Evolutionary conservation across 2,888 invertebrate species (phyloP), one percentile per base, ranked within the genome.

Genomic region (Drosophila acutilabella): DNA sequence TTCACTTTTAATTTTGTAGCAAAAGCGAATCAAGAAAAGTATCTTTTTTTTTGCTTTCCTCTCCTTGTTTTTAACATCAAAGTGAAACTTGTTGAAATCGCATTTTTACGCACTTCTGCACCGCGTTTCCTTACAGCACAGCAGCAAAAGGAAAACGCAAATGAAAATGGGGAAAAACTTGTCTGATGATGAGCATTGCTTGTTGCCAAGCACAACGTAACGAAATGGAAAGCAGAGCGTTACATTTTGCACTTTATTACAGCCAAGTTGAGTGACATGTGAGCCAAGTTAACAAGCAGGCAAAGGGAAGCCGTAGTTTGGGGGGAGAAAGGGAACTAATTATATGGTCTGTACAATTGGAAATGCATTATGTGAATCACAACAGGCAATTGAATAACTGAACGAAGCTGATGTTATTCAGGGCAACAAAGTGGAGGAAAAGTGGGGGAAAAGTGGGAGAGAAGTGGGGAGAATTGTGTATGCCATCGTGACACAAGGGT

Each of bases 31-130:
- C 2, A 20, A 11, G 30, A 20, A 4, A 30, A 33, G 44, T 11
- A 2, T 1, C 10, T 18, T 14, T 47, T 47, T 36, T 33, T 18
- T 60, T 23, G 1, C 6, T 36, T 5, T 16, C 16, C 58, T 45
- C 48, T 23, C 58, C 41, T 30, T 30, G 30, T 30, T 30, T 26
- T 83, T 79, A 81, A 86, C 89, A 86, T 86, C 89, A 86, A 86
- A 86, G 85, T 84, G 68, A 88, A 88, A 86, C 84, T 89, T 89
- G 89, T 87, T 84, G 85, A 87, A 84, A 86, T 89, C 89, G 85
- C 85, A 86, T 86, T 86, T 89, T 86, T 84, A 87, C 85, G 85
- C 89, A 84, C 81, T 84, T 88, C 81, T 89, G 89, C 87, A 71
- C 85, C 84, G 68, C 64, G 51, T 64, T 57, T 66, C 64, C 57